These are phyloP conservation scores for Conus betulinus DNA, from an alignment of 1,140 invertebrate genomes.

Conservation along the genomic window DNA sequence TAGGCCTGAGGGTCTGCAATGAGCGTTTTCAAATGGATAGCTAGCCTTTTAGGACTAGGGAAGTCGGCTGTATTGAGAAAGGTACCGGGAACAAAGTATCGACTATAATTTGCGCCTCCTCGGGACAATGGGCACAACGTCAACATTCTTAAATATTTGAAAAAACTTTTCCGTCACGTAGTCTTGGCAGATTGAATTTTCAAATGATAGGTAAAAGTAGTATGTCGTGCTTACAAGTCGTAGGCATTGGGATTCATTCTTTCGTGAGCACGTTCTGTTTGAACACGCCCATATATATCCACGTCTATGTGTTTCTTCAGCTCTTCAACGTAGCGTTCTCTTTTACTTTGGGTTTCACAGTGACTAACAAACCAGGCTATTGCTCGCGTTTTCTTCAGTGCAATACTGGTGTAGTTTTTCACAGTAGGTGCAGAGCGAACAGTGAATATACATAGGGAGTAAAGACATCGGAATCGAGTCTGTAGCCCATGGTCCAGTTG, in stretches of 20 bases:
- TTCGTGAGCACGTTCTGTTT: constrained; percentile 29
- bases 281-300: constrained; percentile 82
- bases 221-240: constrained; percentile 73
- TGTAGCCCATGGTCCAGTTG: constrained; percentile 49
- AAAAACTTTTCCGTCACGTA: constrained; percentile 96
- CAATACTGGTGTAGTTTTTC: not conserved
- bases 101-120: constrained; percentile 79
- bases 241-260: constrained; percentile 82
- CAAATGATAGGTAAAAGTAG: constrained; percentile 75
- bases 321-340: not conserved
- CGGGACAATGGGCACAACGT: constrained; percentile 84
- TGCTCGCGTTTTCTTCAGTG: constrained; percentile 17
- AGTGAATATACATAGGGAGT: not conserved
- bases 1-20: constrained; percentile 67
- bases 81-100: constrained; percentile 78
- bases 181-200: constrained; percentile 78
- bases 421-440: not conserved
- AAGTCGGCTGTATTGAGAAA: constrained; percentile 96
- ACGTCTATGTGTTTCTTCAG: constrained; percentile 78
- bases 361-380: not conserved
- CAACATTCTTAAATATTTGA: constrained; percentile 35
- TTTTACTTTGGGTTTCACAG: not conserved
- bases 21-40: constrained; percentile 86
- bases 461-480: not conserved
- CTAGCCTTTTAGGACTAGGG: constrained; percentile 88